Conservation (phyloP, 92 coral and sea anemone genomes). For the Micromussa lordhowensis region DNA sequence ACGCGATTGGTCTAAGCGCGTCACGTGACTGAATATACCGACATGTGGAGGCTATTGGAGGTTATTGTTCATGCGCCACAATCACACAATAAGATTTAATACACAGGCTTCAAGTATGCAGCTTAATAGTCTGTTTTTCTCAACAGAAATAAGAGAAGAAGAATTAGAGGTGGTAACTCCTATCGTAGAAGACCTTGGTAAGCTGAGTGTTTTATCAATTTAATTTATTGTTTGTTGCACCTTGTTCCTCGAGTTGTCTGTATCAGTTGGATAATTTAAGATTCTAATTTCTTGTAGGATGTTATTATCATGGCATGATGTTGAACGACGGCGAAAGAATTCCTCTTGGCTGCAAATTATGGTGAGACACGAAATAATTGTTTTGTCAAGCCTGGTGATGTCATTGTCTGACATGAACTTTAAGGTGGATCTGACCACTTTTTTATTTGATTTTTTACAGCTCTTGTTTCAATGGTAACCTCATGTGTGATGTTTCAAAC, state of each 20-base stretch:
- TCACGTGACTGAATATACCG: too few relatives aligned
- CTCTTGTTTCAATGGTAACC: conserved; percentile 44
- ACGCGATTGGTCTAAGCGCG: too few relatives aligned
- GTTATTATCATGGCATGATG: conserved; percentile 53
- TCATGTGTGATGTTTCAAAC: conserved; percentile 52
- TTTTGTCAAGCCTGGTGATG: not conserved
- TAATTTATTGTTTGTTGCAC: not conserved
- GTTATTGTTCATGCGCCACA: too few relatives aligned
- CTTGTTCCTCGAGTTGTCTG: not conserved
- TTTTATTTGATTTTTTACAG: not conserved
- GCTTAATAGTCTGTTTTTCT: not conserved
- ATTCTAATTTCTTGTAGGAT: conserved; percentile 16
- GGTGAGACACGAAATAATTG: conserved; percentile 35
- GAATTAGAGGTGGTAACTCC: conserved; percentile 33
- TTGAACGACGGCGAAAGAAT: conserved; percentile 48
- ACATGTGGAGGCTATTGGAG: too few relatives aligned
- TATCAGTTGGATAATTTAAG: too few relatives aligned
- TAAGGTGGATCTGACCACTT: not conserved
- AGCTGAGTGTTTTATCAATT: not conserved
- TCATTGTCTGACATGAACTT: not conserved
- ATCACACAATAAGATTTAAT: too few relatives aligned
- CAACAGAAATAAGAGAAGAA: not conserved
- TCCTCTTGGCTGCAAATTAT: conserved; percentile 56
- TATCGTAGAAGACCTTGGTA: conserved; percentile 60
- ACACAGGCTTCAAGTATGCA: too few relatives aligned